Conservation (phyloP, 2,888 invertebrate species). For the Acleris holmiana region DNA sequence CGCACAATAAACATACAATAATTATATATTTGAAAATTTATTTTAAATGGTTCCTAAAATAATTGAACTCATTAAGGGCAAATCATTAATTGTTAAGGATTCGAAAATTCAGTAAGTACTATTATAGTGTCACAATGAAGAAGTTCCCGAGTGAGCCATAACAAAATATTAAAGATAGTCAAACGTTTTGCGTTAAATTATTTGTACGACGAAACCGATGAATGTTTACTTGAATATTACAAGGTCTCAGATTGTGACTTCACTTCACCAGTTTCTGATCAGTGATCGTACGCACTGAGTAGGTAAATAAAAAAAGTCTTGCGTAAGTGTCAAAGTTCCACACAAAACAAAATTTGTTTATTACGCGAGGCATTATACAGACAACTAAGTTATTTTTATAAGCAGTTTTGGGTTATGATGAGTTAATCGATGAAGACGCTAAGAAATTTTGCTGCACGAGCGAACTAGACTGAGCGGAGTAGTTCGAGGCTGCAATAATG, state of each 20-base stretch:
- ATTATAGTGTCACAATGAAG: no score
- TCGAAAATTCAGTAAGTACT: neutral
- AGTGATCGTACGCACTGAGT: constrained; percentile 3
- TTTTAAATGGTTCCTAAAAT: no score
- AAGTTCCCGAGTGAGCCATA: neutral
- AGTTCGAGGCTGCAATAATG: no score
- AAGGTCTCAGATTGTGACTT: constrained; percentile 36
- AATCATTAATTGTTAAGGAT: neutral
- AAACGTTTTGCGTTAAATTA: neutral
- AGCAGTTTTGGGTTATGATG: neutral
- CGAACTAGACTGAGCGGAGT: no score
- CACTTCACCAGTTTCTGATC: constrained; percentile 27
- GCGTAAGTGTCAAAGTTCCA: constrained; percentile 35
- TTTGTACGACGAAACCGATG: neutral
- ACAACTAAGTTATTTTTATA: neutral
- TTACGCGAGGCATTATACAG: neutral
- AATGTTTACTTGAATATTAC: constrained; percentile 30
- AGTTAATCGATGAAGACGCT: no score
- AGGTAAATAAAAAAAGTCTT: constrained; percentile 28
- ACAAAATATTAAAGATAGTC: neutral
- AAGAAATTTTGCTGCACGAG: no score
- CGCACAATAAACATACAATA: no score
- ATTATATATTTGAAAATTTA: no score
- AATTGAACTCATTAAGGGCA: neutral
- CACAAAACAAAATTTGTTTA: constrained; percentile 6